A percentile compares a stretch with the other conserved stretches of the same genome.
Conservation (phyloP, 2,888 invertebrate genomes). For the Sialis lutaria region DNA sequence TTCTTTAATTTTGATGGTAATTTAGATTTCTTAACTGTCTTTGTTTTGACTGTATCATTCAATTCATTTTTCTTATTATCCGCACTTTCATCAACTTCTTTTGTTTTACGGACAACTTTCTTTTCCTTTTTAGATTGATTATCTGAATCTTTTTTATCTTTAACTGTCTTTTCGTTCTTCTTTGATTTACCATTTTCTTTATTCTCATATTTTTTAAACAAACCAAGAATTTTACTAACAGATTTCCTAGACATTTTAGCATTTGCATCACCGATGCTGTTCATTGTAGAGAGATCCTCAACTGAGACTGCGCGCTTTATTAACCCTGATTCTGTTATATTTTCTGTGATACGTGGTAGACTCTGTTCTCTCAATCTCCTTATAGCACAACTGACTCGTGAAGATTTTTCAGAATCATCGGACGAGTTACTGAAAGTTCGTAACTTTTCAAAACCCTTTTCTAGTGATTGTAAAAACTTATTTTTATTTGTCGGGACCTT, state of each 20-base stretch:
- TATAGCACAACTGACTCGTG: conserved; percentile 33
- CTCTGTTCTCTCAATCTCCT: conserved; percentile 48
- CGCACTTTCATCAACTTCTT: conserved; percentile 4
- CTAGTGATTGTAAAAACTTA: conserved; percentile 53
- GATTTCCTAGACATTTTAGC: conserved; percentile 38
- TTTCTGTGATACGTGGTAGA: conserved; percentile 33
- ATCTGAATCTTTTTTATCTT: conserved; percentile 18
- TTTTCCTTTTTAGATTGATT: conserved; percentile 7
- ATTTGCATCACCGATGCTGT: conserved; percentile 15
- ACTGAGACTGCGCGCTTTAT: conserved; percentile 56
- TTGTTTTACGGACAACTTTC: conserved; percentile 8
- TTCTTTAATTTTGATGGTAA: conserved; percentile 14
- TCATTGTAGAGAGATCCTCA: conserved; percentile 41
- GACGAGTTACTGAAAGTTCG: conserved; percentile 26
- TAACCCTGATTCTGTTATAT: conserved; percentile 43
- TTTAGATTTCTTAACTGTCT: conserved; percentile 4
- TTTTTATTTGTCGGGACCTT: conserved; percentile 23
- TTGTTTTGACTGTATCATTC: conserved; percentile 7
- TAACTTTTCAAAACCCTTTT: conserved; percentile 59
- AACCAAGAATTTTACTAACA: conserved; percentile 56
- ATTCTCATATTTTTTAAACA: conserved; percentile 58
- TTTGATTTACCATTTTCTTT: conserved; percentile 19
- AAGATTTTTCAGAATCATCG: conserved; percentile 23
- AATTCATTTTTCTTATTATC: too few relatives aligned
- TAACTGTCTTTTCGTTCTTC: conserved; percentile 12